phyloP scores from a whole-genome alignment of 2,113 vertebrate genomes.

The Antidorcas marsupialis region DNA sequence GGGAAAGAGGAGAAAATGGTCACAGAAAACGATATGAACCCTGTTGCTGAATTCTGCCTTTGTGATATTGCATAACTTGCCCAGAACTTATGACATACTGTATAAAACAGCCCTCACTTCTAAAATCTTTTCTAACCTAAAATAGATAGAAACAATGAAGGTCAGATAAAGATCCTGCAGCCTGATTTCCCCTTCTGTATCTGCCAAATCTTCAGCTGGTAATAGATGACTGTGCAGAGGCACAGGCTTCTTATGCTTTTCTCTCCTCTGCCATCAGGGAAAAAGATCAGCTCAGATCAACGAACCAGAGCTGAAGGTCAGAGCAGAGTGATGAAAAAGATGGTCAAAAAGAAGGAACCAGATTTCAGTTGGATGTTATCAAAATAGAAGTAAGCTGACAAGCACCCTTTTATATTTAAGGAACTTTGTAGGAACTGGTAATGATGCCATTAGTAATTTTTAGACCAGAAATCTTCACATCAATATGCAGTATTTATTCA shows the following conservation, averaged over 20 bases:
- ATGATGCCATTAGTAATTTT: conserved; percentile 1
- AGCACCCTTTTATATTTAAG: neutral
- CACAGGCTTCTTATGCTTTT: neutral
- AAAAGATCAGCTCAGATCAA: conserved; percentile 11
- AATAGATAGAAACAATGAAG: conserved; percentile 41
- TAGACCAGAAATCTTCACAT: neutral
- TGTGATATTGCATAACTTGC: conserved; percentile 28
- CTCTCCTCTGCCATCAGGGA: conserved; percentile 15
- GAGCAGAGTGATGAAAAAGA: conserved; percentile 4
- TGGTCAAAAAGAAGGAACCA: conserved; percentile 40
- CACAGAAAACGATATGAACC: neutral
- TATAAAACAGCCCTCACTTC: neutral
- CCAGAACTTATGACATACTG: conserved; percentile 3
- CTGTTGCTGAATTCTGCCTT: neutral
- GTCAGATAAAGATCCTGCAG: conserved; percentile 51
- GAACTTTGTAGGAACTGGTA: neutral
- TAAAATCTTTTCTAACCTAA: conserved; percentile 41
- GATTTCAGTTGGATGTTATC: neutral
- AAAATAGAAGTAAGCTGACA: neutral
- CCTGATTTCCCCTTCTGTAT: conserved; percentile 22
- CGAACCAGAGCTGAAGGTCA: conserved; percentile 23
- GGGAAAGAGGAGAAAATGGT: neutral
- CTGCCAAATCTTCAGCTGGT: conserved; percentile 35
- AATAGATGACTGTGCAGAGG: conserved; percentile 17
- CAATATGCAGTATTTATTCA: neutral